Evolutionary conservation across 2,113 vertebrate species (phyloP), one percentile per base, ranked within the genome.

Genomic region (Pseudorasbora parva): DNA sequence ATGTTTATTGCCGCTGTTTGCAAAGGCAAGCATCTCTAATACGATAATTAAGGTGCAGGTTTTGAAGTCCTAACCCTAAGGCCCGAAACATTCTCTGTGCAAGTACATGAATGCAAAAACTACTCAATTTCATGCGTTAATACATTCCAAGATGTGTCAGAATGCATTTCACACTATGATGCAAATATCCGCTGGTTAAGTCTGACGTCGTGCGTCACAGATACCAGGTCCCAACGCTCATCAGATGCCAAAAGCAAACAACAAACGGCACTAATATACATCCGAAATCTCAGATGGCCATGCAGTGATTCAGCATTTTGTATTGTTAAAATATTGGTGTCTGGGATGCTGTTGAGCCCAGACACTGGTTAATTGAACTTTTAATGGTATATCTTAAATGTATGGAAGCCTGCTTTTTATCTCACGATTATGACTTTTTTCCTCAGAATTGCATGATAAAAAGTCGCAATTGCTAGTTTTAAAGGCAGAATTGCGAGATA

Each of bases 11-110:
- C 56, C 15, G 21, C n/a, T 19, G 23, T 78, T 47, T 62, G 41
- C 77, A 41, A 59, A 59, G 56, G 33, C 51, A 77, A 77, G 74
- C 30, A 41, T 77, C 51, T 77, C 17, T 11, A 56, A 30, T 37
- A 37, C 7, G 10, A 37, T 76, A 57, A 30, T 76, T 37, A 56
- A 12, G 27, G 30, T 37, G 19, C 2, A 19, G 71, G 23, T 15
- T 47, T 73, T 4, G 1, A 51, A 74, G 27, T 37, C 57, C n/a
- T 60, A 60, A 60, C 21, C 21, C n/a, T 23, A 25, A 60, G 23
- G 9, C 57, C n/a, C 1, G 0, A 60, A 60, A 25, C 1, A 54
- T 54, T 54, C 6, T 21, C 51, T 21, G 19, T 54, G 51, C 49
- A 60, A 60, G 23, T 25, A 25, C 57, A 60, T 60, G n/a, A 60